Base-by-base conservation (phyloP, 1,140 invertebrate species). In the Drosophila leontia region DNA sequence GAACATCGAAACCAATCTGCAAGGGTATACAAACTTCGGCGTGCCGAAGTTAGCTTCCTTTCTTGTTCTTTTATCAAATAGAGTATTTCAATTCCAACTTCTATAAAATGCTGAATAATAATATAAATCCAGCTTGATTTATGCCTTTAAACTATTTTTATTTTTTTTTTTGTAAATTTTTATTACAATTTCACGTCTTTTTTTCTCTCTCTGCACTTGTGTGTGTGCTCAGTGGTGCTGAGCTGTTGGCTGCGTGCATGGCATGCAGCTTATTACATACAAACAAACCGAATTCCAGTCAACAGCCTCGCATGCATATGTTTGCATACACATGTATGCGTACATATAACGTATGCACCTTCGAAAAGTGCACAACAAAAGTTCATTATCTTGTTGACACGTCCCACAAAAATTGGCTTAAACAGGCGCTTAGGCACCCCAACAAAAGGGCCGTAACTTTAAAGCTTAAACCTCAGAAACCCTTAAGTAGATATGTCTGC, bases 331-430 rank as follows among this genome's bases (percentile, higher is more conserved):
- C 71, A 55, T 59, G 51, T 37, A 37, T 23, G 47, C 37, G 42
- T 44, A 15, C 37, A 19, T 26, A 17, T 48, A 47, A 57, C 23
- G 35, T 26, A 41, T 64, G 26, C 50, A 45, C 34, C 71, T 56
- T 12, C 72, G 35, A 64, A 75, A 75, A 65, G 60, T 76, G 68
- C 77, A 65, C 64, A 75, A 83, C 77, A 74, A 88, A 88, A 88
- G 82, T 82, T 88, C 77, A 88, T 88, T 88, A 88, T 84, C 74
- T 71, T 84, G 84, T 88, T 84, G 84, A 87, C 80, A 87, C 74
- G 84, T 79, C 85, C 78, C 68, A 48, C 34, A 68, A 84, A 90
- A 88, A 77, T 67, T 65, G 72, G 45, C 47, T 78, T 60, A 62
- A 57, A 61, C 35, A 68, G 63, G 19, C 32, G 47, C 64, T 48